Evolutionary conservation across 1,140 invertebrate genomes (phyloP).

Genomic region (Drosophila lacertosa): DNA sequence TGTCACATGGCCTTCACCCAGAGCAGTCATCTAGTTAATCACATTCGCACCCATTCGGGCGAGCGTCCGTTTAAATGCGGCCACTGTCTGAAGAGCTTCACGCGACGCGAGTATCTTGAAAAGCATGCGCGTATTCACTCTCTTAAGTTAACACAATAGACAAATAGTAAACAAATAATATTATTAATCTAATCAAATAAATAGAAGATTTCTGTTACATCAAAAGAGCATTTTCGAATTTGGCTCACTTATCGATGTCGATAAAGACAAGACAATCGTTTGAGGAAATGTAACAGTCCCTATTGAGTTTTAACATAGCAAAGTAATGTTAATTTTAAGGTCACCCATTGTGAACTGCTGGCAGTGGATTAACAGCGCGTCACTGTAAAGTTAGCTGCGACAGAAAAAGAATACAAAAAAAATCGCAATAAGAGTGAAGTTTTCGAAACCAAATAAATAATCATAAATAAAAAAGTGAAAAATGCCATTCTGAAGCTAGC

Average conservation of each 20-base stretch:
- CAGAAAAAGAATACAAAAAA: slow-evolving; percentile 16
- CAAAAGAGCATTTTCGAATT: neutral
- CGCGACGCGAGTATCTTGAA: slow-evolving; percentile 97
- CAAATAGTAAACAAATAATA: neutral
- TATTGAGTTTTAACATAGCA: slow-evolving; percentile 1
- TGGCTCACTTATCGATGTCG: neutral
- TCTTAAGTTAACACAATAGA: slow-evolving; percentile 86
- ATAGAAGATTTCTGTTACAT: neutral
- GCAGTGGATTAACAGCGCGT: neutral
- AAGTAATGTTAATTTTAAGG: neutral
- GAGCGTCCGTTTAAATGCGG: slow-evolving; percentile 99
- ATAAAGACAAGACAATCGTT: neutral
- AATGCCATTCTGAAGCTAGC: slow-evolving; percentile 1
- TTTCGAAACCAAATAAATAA: slow-evolving; percentile 3
- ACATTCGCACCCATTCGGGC: slow-evolving; percentile 98
- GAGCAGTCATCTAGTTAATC: slow-evolving; percentile 98
- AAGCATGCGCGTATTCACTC: slow-evolving; percentile 98
- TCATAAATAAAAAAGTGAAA: slow-evolving; percentile 33
- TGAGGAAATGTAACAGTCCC: neutral
- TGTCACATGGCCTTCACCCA: slow-evolving; percentile 99
- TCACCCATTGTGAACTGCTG: neutral
- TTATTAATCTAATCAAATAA: neutral
- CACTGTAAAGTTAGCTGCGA: slow-evolving; percentile 20
- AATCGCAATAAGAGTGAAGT: neutral
- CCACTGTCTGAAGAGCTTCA: slow-evolving; percentile 98